Conservation (phyloP, 2,113 vertebrate species). For the Pyxicephalus adspersus region DNA sequence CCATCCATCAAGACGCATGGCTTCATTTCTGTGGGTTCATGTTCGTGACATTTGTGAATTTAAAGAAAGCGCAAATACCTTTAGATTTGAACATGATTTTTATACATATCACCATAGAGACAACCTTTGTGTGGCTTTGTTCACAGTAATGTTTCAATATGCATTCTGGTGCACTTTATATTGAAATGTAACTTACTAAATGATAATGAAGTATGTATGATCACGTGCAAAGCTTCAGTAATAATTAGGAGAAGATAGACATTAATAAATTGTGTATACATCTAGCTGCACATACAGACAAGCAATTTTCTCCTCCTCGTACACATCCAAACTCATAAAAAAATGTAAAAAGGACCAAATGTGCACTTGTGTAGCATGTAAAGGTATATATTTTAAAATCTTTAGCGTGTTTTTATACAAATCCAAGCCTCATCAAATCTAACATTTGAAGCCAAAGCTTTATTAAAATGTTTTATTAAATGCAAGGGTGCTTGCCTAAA, state of each 20-base stretch:
- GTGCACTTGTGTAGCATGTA: not conserved
- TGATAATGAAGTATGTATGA: conserved; percentile 22
- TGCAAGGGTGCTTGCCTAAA: no score
- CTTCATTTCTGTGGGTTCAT: conserved; percentile 18
- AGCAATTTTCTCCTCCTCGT: not conserved
- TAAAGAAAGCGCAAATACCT: conserved; percentile 14
- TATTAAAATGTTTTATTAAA: no score
- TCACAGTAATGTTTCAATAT: conserved; percentile 19
- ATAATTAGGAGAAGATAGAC: not conserved
- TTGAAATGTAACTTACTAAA: conserved; percentile 21
- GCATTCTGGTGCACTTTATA: conserved; percentile 18
- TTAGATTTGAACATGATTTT: conserved; percentile 24
- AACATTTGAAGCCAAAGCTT: no score
- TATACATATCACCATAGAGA: conserved; percentile 44
- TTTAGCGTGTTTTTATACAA: no score
- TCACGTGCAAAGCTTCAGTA: not conserved
- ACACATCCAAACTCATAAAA: not conserved
- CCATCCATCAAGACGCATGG: conserved; percentile 14
- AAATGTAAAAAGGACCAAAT: not conserved
- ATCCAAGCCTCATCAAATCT: no score
- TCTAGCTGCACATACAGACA: not conserved
- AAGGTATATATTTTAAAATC: not conserved
- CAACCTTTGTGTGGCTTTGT: conserved; percentile 38
- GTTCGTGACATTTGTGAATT: conserved; percentile 31
- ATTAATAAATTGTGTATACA: conserved; percentile 4